A percentile compares a stretch with the other conserved stretches of the same genome.
Conservation (phyloP, 2,888 invertebrate species). For the Drosophila mimetica region DNA sequence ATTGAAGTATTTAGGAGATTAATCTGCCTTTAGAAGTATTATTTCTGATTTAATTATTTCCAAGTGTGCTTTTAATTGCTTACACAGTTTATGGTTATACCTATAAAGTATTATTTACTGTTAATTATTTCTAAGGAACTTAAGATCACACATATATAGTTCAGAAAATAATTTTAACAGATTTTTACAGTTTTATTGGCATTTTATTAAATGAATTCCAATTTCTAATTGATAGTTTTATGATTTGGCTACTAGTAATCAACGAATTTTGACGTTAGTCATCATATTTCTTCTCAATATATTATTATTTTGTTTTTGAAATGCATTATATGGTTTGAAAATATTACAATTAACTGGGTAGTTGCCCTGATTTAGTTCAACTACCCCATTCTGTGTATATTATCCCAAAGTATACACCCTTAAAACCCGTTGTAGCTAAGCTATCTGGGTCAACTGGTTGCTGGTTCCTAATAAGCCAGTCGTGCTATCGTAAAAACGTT, state of each 20-base stretch:
- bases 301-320: too few species aligned
- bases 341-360: neutral
- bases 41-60: neutral
- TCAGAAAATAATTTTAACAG: too few species aligned
- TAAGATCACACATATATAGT: too few species aligned
- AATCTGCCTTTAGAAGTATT: neutral
- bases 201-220: too few species aligned
- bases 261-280: too few species aligned
- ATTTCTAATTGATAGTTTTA: too few species aligned
- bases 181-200: too few species aligned
- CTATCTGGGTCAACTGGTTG: constrained; percentile 42
- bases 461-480: constrained; percentile 19
- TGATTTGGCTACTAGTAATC: too few species aligned
- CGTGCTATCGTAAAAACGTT: constrained; percentile 40
- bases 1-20: neutral
- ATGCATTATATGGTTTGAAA: neutral
- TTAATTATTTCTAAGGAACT: neutral
- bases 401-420: neutral
- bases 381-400: neutral
- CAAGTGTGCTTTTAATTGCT: neutral
- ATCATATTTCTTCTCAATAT: too few species aligned
- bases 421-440: neutral
- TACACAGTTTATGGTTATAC: neutral
- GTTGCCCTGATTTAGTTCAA: neutral
- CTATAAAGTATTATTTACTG: neutral